Evolutionary conservation across 92 coral and sea anemone genomes (phyloP).

Genomic region (Parazoanthus darwini): DNA sequence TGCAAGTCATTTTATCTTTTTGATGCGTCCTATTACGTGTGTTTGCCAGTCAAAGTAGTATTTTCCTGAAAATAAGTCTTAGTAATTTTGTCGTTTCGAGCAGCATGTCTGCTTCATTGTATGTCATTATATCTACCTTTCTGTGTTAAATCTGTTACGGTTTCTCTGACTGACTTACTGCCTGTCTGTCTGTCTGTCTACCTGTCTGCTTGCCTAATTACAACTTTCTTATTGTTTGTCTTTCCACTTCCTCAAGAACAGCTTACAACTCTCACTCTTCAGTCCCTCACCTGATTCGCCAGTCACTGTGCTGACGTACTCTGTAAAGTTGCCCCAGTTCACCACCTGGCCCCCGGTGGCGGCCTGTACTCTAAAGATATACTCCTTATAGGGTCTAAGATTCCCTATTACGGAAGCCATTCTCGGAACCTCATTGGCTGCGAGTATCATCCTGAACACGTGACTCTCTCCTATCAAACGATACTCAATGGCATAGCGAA

Average conservation of each 20-base stretch:
- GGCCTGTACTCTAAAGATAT: constrained; percentile 74
- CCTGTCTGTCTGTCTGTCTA: not conserved
- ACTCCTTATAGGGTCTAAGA: constrained; percentile 66
- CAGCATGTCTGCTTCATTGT: not conserved
- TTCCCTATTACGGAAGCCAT: constrained; percentile 45
- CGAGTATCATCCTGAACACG: constrained; percentile 38
- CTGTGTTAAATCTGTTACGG: not conserved
- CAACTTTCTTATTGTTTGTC: not conserved
- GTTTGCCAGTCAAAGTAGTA: too few relatives aligned
- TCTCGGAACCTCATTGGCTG: constrained; percentile 47
- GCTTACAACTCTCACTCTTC: not conserved
- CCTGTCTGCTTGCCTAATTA: not conserved
- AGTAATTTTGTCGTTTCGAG: not conserved
- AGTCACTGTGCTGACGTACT: constrained; percentile 55
- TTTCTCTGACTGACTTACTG: not conserved
- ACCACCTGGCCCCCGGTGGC: constrained; percentile 57
- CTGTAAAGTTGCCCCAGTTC: constrained; percentile 87
- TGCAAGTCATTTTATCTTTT: too few relatives aligned
- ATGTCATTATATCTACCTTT: not conserved
- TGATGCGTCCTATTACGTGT: too few relatives aligned
- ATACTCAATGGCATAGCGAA: constrained; percentile 73
- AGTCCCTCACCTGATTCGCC: constrained; percentile 71
- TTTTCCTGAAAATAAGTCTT: too few relatives aligned
- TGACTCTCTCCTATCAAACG: constrained; percentile 48
- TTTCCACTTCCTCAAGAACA: not conserved